Evolutionary conservation across 2,113 vertebrate species (phyloP), one percentile per base, ranked within the genome.

Genomic region (Sinocyclocheilus maitianheensis): DNA sequence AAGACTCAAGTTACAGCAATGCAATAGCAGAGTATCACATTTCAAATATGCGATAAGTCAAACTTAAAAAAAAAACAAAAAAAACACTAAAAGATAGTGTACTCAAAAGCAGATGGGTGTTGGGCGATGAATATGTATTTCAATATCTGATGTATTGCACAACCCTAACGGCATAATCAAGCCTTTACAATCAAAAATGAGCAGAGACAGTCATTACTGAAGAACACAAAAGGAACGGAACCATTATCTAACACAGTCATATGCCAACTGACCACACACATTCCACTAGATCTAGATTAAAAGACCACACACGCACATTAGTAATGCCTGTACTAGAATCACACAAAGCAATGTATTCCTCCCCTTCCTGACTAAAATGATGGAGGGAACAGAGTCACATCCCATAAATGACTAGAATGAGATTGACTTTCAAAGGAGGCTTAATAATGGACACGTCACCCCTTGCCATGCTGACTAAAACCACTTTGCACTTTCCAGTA

Each of bases 391-490:
- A 74, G 30, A 9, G 7, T 30, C 83, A 81, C 83, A 87, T 84
- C 87, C 69, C 74, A 85, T 63, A 85, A 40, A 78, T 58, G 63
- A n/a, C 86, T 53, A 13, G 26, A 67, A 46, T 67, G 22, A 65
- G 79, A 81, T 67, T 65, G 65, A 60, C 65, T 62, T n/a, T 18
- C 37, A 83, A 83, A 83, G 16, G 6, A 67, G n/a, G 16, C 63
- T 67, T 40, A 12, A 22, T 34, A 40, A 62, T 62, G 10, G 20
- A 81, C 37, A 10, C 5, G 18, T 37, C 53, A 78, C 26, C n/a
- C 53, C 51, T 58, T 3, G 10, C 24, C 26, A 78, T 18, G 16
- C 13, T 37, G 26, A 78, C 26, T 43, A 24, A 63, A 63, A 12
- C 37, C 58, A 81, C n/a, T 24, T 37, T 65, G n/a, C 58, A 46